These are phyloP conservation scores for Xestia c-nigrum DNA, from an alignment of 2,888 invertebrate genomes.

Conservation along the genomic window DNA sequence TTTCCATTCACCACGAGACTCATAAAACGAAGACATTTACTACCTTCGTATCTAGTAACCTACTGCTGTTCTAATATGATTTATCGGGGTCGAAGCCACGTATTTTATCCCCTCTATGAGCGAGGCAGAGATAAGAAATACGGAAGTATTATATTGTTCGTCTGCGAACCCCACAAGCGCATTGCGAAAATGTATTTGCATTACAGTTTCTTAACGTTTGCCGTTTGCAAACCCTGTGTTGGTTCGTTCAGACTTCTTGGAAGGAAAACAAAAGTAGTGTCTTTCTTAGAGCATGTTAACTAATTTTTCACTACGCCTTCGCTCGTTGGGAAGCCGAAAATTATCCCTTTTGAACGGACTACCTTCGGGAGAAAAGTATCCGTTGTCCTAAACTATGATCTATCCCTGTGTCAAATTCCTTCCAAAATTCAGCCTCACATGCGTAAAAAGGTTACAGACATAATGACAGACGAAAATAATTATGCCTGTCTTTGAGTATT, in stretches of 20 bases:
- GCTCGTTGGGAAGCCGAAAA: neutral
- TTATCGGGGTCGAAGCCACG: constrained; percentile 45
- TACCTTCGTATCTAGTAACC: constrained; percentile 1
- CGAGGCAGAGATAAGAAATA: constrained; percentile 46
- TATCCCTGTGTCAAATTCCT: neutral
- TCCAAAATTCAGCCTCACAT: neutral
- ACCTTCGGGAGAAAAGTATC: neutral
- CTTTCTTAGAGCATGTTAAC: neutral
- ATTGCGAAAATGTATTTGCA: constrained; percentile 61
- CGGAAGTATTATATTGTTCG: constrained; percentile 58
- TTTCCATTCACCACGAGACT: neutral
- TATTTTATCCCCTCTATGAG: constrained; percentile 49
- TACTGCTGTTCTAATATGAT: constrained; percentile 26
- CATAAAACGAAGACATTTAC: constrained; percentile 10
- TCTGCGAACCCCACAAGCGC: constrained; percentile 32
- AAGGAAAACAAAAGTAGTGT: neutral
- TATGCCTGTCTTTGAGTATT: neutral
- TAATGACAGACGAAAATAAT: neutral
- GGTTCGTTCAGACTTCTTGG: constrained; percentile 20
- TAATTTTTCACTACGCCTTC: neutral
- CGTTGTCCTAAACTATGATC: neutral
- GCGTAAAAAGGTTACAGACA: neutral
- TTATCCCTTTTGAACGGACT: neutral
- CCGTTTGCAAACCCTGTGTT: constrained; percentile 20
- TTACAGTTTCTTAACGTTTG: constrained; percentile 51